phyloP scores from a whole-genome alignment of 2,797 vertebrate species.

The Fistularia tabacaria region DNA sequence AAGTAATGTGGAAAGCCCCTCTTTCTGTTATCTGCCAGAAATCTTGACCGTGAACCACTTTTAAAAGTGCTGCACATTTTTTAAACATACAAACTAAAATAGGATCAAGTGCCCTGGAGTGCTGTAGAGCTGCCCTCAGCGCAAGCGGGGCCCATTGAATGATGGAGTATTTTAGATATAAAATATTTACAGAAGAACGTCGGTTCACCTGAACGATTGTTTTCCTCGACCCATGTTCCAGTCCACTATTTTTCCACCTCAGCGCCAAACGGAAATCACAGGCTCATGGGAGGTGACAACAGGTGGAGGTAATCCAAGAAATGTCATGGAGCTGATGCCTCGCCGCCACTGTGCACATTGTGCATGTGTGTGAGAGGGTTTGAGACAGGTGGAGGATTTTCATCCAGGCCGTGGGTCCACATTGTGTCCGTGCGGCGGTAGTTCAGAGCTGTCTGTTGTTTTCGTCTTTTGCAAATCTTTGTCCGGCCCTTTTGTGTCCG shows the following conservation, averaged over 20 bases:
- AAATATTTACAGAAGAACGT: too few species aligned
- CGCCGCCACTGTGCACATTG: slow-evolving; percentile 46
- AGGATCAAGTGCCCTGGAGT: too few species aligned
- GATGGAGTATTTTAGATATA: too few species aligned
- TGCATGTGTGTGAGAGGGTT: slow-evolving; percentile 14
- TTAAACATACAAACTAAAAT: too few species aligned
- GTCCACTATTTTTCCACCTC: background rate
- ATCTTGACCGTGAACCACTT: too few species aligned
- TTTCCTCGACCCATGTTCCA: background rate
- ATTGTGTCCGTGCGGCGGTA: slow-evolving; percentile 13
- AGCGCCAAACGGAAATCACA: background rate
- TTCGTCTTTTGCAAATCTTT: too few species aligned
- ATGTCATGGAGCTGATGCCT: slow-evolving; percentile 29
- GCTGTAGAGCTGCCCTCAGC: too few species aligned
- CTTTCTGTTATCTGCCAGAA: too few species aligned
- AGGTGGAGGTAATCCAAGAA: slow-evolving; percentile 65
- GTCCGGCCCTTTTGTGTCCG: too few species aligned
- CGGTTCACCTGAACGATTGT: background rate
- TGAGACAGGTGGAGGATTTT: slow-evolving; percentile 29
- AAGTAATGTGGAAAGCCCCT: too few species aligned
- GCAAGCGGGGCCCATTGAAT: too few species aligned
- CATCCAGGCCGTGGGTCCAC: background rate
- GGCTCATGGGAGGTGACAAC: slow-evolving; percentile 48
- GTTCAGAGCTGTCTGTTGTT: background rate
- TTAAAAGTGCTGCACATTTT: too few species aligned